These are phyloP conservation scores for Tamias sibiricus DNA, from an alignment of 2,113 vertebrate species.

Conservation along the genomic window DNA sequence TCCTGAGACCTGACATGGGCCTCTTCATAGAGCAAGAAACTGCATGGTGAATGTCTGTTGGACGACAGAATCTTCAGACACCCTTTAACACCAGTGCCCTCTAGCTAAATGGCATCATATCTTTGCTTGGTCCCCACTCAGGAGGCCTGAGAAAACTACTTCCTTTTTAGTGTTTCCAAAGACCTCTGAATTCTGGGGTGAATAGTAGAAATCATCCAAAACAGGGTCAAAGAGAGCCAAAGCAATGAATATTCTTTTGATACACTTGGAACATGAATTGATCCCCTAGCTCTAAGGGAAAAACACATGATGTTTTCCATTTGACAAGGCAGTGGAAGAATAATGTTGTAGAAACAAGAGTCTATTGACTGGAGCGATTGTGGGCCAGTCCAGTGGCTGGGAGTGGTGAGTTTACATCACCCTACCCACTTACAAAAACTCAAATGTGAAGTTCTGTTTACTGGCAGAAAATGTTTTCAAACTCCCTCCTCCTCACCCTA, in stretches of 20 bases:
- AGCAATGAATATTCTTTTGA: slow-evolving; percentile 73
- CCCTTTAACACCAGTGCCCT: not conserved
- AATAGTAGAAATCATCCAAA: slow-evolving; percentile 49
- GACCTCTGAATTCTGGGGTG: slow-evolving; percentile 24
- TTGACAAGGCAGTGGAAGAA: slow-evolving; percentile 70
- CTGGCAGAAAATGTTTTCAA: slow-evolving; percentile 64
- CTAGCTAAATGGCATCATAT: not conserved
- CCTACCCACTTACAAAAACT: slow-evolving; percentile 63
- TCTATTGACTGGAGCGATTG: slow-evolving; percentile 70
- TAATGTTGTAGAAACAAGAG: slow-evolving; percentile 79
- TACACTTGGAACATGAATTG: slow-evolving; percentile 73
- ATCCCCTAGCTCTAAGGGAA: slow-evolving; percentile 71
- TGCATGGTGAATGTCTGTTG: not conserved
- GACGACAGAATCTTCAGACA: not conserved
- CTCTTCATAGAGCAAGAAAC: not conserved
- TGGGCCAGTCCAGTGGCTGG: slow-evolving; percentile 7
- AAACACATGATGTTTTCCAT: slow-evolving; percentile 81
- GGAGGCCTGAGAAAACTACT: not conserved
- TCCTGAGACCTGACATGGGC: not conserved
- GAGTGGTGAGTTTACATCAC: slow-evolving; percentile 63
- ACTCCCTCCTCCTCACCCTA: not conserved
- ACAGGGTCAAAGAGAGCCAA: slow-evolving; percentile 29
- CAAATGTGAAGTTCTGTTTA: slow-evolving; percentile 61
- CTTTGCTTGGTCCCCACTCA: not conserved
- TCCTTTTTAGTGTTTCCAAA: not conserved